Base-by-base conservation (phyloP, 2,888 invertebrate genomes). In the Andrena bicolor region DNA sequence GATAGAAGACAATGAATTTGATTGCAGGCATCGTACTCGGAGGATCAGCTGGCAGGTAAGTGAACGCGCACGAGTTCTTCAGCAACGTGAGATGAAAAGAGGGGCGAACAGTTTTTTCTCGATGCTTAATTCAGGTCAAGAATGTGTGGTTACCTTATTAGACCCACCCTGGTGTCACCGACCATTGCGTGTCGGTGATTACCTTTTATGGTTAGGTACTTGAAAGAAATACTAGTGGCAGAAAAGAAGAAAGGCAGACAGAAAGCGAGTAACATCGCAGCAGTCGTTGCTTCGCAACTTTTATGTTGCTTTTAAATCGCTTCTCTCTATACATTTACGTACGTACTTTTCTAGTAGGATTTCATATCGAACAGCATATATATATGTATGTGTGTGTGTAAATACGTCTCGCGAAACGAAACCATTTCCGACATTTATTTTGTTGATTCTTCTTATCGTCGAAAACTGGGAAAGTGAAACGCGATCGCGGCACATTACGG, bases 1-100 rank as follows among this genome's bases (percentile, higher is more conserved):
- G 2, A 10, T 58, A 60, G 28, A 63, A 28, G 1, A 20, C 30
- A 8, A 68, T 51, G 32, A 41, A 56, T 75, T 61, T 66, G 64
- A 88, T 92, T 96, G 82, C 95, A 98, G 98, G 97, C 97, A 92
- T 97, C 97, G 93, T 98, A 97, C 94, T 96, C 97, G 61, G 98
- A 98, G 95, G 98, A 98, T 95, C 98, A 98, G 96, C 96, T 98
- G 95, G 97, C 97, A 94, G 98, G 98, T 98, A 95, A 97, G 97
- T 96, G 91, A 88, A 90, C 88, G 86, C 86, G 83, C 91, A 90
- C 88, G 65, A 53, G 35, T 70, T 69, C 32, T 94, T 94, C 94
- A 94, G 94, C 90, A 85, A 90, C 82, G 66, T 66, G 75, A 69
- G 73, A 80, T 82, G 60, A 80, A 83, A 41, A 82, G 83, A 72